Evolutionary conservation across 2,113 vertebrate species (phyloP).

Genomic region (Oxyruncus cristatus): DNA sequence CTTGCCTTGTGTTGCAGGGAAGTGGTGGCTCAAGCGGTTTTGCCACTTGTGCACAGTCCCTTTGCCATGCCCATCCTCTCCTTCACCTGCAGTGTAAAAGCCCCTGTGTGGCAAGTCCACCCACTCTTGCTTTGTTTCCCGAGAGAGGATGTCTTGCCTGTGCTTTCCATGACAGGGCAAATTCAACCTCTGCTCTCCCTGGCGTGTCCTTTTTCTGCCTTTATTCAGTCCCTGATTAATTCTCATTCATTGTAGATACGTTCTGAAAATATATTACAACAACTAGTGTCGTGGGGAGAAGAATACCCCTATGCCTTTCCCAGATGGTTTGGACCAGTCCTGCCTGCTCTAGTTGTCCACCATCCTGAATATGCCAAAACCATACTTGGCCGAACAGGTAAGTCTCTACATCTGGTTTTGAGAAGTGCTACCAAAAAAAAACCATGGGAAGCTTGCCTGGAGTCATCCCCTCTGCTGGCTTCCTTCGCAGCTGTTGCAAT

Average conservation of each 20-base stretch:
- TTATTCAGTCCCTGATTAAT: slow-evolving; percentile 47
- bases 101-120: fast-evolving
- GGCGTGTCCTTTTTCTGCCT: background rate
- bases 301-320: slow-evolving; percentile 74
- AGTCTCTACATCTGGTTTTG: background rate
- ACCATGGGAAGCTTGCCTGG: background rate
- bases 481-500: background rate
- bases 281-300: slow-evolving; percentile 30
- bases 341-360: slow-evolving; percentile 62
- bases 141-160: background rate
- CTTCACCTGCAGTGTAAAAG: background rate
- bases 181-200: background rate
- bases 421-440: background rate
- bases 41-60: fast-evolving
- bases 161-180: background rate
- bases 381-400: slow-evolving; percentile 28
- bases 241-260: slow-evolving; percentile 11
- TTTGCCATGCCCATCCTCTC: background rate
- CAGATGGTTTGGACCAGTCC: slow-evolving; percentile 75
- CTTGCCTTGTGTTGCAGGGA: background rate
- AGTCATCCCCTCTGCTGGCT: background rate
- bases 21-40: background rate
- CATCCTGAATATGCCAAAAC: slow-evolving; percentile 84
- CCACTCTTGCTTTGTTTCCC: background rate
- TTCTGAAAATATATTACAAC: slow-evolving; percentile 54